These are phyloP conservation scores for Hedya salicella DNA, from an alignment of 2,888 invertebrate genomes.

Conservation along the genomic window DNA sequence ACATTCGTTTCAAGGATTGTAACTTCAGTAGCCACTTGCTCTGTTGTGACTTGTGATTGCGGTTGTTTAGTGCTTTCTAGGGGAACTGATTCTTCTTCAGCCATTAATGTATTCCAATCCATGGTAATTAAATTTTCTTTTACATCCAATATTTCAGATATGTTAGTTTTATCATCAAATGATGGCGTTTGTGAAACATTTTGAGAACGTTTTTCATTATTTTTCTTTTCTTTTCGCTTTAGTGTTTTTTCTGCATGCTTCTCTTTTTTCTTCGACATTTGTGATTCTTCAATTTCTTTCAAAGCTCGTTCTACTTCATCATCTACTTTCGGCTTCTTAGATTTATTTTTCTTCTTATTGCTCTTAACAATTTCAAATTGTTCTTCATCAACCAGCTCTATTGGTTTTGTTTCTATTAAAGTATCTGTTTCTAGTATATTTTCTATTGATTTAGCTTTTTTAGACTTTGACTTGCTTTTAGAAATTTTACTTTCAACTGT, in stretches of 20 bases:
- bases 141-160: slow-evolving; percentile 34
- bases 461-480: slow-evolving; percentile 16
- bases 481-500: not conserved
- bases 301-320: slow-evolving; percentile 66
- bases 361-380: slow-evolving; percentile 54
- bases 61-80: slow-evolving; percentile 59
- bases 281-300: slow-evolving; percentile 61
- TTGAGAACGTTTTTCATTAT: slow-evolving; percentile 27
- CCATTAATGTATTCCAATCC: slow-evolving; percentile 77
- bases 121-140: slow-evolving; percentile 58
- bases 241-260: slow-evolving; percentile 10
- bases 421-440: slow-evolving; percentile 32
- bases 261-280: slow-evolving; percentile 56
- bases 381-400: slow-evolving; percentile 39
- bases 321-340: slow-evolving; percentile 62
- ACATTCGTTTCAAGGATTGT: slow-evolving; percentile 66
- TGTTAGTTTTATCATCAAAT: slow-evolving; percentile 27
- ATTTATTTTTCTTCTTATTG: slow-evolving; percentile 65
- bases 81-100: slow-evolving; percentile 68
- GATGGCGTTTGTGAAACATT: slow-evolving; percentile 44
- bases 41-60: slow-evolving; percentile 49
- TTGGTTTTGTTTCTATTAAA: slow-evolving; percentile 13
- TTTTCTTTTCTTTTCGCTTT: slow-evolving; percentile 26
- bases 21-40: slow-evolving; percentile 73
- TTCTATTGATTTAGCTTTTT: slow-evolving; percentile 25